These are phyloP conservation scores for Pituophis catenifer DNA, from an alignment of 2,113 vertebrate species.

Conservation along the genomic window DNA sequence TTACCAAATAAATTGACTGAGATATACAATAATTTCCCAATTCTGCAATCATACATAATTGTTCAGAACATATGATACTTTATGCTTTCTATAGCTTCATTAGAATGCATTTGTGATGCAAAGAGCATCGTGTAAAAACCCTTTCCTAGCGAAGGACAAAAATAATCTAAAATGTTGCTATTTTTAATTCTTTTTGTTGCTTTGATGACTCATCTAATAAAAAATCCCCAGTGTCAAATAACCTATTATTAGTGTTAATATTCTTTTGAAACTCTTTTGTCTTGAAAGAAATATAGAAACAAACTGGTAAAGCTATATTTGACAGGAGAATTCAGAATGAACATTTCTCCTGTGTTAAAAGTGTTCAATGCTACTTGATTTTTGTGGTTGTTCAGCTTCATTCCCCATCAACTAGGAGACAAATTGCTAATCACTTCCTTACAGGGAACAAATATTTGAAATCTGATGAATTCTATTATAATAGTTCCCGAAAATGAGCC, in stretches of 20 bases:
- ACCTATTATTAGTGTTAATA: slow-evolving; percentile 11
- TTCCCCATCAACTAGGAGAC: neutral
- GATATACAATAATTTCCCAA: neutral
- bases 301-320: slow-evolving; percentile 17
- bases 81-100: neutral
- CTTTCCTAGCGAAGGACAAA: neutral
- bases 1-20: neutral
- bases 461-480: neutral
- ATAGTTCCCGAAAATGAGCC: neutral
- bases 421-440: slow-evolving; percentile 20
- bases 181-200: neutral
- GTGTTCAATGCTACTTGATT: slow-evolving; percentile 25
- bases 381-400: neutral
- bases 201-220: neutral
- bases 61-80: neutral
- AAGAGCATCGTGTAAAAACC: neutral
- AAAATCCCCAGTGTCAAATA: neutral
- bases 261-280: neutral
- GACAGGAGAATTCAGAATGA: neutral
- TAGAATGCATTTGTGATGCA: neutral
- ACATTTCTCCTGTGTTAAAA: neutral
- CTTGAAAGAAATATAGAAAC: slow-evolving; percentile 5
- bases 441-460: neutral
- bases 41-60: neutral
- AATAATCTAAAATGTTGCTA: neutral